Evolutionary conservation across 1,140 invertebrate genomes (phyloP).

Genomic region (Lerema accius): DNA sequence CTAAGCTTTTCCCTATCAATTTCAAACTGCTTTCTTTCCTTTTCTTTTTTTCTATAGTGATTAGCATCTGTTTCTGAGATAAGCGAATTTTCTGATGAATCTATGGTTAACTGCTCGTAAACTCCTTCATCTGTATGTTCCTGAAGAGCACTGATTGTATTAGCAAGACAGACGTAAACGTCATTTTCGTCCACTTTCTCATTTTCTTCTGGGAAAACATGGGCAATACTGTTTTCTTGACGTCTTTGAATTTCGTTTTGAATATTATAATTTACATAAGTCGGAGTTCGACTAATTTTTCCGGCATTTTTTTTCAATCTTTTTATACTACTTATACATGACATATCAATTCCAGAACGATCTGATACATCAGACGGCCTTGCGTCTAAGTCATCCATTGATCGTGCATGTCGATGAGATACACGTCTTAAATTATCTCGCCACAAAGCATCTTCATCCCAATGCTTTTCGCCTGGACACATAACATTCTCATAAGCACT

Average conservation of each 20-base stretch:
- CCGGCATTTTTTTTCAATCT: constrained; percentile 61
- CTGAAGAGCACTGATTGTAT: constrained; percentile 48
- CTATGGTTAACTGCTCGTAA: constrained; percentile 76
- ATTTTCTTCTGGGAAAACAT: constrained; percentile 48
- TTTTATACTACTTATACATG: constrained; percentile 74
- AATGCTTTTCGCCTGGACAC: constrained; percentile 86
- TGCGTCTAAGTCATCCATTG: constrained; percentile 89
- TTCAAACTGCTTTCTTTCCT: constrained; percentile 81
- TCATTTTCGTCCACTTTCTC: constrained; percentile 80
- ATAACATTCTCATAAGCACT: constrained; percentile 77
- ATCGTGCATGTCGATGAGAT: constrained; percentile 90
- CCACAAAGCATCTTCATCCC: constrained; percentile 93
- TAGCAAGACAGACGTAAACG: constrained; percentile 84
- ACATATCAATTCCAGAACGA: constrained; percentile 53
- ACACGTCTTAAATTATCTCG: constrained; percentile 90
- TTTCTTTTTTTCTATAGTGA: constrained; percentile 46
- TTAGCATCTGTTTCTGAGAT: constrained; percentile 22
- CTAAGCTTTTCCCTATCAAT: constrained; percentile 92
- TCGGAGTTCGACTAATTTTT: constrained; percentile 86
- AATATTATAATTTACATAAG: constrained; percentile 89
- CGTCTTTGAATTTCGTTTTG: constrained; percentile 58
- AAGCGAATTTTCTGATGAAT: constrained; percentile 43
- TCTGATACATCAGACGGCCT: constrained; percentile 63
- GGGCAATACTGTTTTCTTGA: constrained; percentile 43
- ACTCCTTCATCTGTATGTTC: constrained; percentile 73